Evolutionary conservation across 2,113 vertebrate genomes (phyloP), one percentile per base, ranked within the genome.

Genomic region (Zosterops japonicus): DNA sequence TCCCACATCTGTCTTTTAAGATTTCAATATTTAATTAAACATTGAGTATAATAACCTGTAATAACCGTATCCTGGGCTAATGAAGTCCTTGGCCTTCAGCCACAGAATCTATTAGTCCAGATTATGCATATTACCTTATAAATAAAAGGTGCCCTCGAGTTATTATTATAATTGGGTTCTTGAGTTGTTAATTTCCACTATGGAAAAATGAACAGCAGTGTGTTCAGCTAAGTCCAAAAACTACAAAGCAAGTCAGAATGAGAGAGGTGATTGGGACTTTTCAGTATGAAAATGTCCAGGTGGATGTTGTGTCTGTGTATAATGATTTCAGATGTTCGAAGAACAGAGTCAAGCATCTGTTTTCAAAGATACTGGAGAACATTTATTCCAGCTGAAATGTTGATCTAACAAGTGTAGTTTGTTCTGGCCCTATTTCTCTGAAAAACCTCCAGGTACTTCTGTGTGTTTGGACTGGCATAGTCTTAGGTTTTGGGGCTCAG

Each of bases 11-110:
- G 7, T 91, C 42, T 49, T 87, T 87, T 72, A 90, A 63, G 39
- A 67, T 80, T 93, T 90, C 56, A 94, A 47, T 91, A 91, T 94
- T 95, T 97, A 95, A 93, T 95, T 96, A 91, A 96, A 83, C 22
- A 56, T 31, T 56, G 59, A 92, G 28, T 70, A 74, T 88, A 88
- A 94, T 86, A 75, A 79, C n/a, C 27, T 83, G 3, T 86, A 91
- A 90, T 80, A 95, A 90, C 33, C 0, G 1, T 93, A 65, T 80
- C 28, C 56, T 49, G 25, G 63, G 14, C 74, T 95, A 87, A 90
- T 85, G 87, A 95, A 77, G 41, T 74, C 84, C 70, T 84, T 95
- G 87, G 84, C 84, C 84, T 93, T 96, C 78, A 91, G 81, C 50
- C 87, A 87, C 0, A 0, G 53, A 93, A 93, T 88, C 28, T 97